A percentile compares a stretch with the other conserved stretches of the same genome.
Conservation (phyloP, 2,888 invertebrate species). For the Onthophagus sagittarius region DNA sequence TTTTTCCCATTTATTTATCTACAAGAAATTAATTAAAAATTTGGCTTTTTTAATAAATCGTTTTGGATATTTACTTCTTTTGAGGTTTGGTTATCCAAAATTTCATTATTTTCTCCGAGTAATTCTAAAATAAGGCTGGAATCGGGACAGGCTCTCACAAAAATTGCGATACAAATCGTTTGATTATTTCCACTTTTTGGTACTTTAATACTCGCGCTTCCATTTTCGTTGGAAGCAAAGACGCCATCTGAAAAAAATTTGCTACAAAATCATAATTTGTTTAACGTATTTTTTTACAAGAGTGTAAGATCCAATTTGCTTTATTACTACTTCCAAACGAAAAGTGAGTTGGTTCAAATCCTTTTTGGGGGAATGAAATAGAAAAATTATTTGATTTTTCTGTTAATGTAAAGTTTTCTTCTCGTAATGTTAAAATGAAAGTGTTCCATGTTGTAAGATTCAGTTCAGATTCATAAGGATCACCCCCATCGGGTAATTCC, state of each 20-base stretch:
- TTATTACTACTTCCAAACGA: not conserved
- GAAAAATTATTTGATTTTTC: not conserved
- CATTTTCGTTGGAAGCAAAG: not conserved
- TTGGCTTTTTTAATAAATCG: not conserved
- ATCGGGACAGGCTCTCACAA: not conserved
- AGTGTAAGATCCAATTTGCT: not conserved
- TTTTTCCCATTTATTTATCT: not conserved
- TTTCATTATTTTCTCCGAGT: not conserved
- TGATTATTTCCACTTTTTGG: not conserved
- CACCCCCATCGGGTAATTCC: no score
- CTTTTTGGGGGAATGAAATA: not conserved
- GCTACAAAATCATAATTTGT: not conserved
- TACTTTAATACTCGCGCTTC: not conserved
- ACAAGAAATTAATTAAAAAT: not conserved
- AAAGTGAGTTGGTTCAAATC: not conserved
- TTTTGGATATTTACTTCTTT: not conserved
- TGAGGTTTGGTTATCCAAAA: not conserved
- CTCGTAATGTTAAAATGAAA: not conserved
- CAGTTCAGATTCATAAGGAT: not conserved
- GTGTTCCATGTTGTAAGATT: not conserved
- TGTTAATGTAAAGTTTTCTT: not conserved
- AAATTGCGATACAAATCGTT: not conserved
- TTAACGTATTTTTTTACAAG: not conserved
- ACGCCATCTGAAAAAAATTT: not conserved
- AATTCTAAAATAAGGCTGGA: not conserved